These are phyloP conservation scores for Unio pictorum DNA, from an alignment of 2,888 invertebrate genomes.

Conservation along the genomic window DNA sequence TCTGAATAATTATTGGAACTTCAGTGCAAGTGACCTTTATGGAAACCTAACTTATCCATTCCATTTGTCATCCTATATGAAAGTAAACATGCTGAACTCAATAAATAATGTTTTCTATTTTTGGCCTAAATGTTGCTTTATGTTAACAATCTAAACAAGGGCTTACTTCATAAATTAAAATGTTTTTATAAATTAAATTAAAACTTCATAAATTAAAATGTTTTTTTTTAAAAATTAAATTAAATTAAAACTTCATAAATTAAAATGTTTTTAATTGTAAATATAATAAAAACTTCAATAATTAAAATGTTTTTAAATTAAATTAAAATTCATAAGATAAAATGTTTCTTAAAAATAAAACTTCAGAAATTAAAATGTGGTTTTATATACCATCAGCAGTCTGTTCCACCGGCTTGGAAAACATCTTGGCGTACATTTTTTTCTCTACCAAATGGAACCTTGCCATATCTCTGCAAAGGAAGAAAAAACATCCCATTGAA, in stretches of 20 bases:
- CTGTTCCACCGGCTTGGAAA: constrained; percentile 27
- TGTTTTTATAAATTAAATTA: background rate
- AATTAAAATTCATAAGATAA: too few species aligned
- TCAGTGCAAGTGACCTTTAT: too few species aligned
- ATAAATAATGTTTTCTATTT: too few species aligned
- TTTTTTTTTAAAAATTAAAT: too few species aligned
- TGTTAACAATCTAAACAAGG: background rate
- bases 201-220: background rate
- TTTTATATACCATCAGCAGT: constrained; percentile 32
- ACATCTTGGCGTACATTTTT: constrained; percentile 38
- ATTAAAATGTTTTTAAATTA: background rate
- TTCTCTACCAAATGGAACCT: constrained; percentile 30
- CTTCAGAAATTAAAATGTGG: background rate
- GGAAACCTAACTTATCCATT: too few species aligned
- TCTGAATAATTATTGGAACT: too few species aligned
- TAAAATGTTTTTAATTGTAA: background rate
- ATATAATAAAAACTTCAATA: too few species aligned
- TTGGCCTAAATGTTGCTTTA: too few species aligned
- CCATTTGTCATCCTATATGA: too few species aligned
- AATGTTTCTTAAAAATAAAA: too few species aligned
- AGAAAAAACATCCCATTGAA: background rate
- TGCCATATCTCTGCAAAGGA: constrained; percentile 29
- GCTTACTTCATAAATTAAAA: background rate
- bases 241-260: too few species aligned
- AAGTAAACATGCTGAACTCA: too few species aligned